Evolutionary conservation across 2,797 vertebrate species (phyloP).

Genomic region (Crax fasciolata): DNA sequence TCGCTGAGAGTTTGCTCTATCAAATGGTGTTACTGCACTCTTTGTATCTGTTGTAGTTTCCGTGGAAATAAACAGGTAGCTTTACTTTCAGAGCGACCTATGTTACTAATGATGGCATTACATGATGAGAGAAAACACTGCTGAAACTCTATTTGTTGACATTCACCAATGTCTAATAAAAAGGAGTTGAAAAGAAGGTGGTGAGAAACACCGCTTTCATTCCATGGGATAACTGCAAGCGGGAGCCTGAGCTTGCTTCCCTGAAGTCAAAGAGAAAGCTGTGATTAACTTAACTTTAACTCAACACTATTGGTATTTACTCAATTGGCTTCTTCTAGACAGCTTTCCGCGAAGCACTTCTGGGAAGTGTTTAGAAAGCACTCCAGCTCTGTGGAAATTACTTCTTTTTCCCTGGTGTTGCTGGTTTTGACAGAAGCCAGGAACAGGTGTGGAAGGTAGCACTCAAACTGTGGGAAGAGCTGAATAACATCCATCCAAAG

Average conservation of each 20-base stretch:
- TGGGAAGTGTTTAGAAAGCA: neutral
- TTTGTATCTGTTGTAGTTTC: neutral
- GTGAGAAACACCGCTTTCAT: neutral
- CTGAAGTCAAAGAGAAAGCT: neutral
- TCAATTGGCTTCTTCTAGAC: neutral
- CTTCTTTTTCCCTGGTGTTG: neutral
- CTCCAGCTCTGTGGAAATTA: neutral
- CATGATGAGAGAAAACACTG: neutral
- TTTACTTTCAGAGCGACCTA: neutral
- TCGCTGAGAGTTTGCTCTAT: neutral
- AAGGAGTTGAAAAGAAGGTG: neutral
- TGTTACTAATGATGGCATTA: neutral
- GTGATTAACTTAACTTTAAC: conserved; percentile 16
- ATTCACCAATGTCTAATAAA: conserved; percentile 2
- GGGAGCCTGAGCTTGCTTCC: neutral
- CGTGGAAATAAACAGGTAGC: neutral
- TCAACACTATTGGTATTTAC: conserved; percentile 31
- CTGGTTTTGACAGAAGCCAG: neutral
- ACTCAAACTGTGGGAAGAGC: neutral
- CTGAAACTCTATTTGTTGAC: neutral
- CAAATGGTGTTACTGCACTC: neutral
- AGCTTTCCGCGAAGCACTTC: neutral
- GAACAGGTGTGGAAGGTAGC: neutral
- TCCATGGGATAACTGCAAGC: neutral
- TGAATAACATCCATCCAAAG: neutral